phyloP scores from a whole-genome alignment of 2,888 invertebrate species.

The Ophion ellenae region DNA sequence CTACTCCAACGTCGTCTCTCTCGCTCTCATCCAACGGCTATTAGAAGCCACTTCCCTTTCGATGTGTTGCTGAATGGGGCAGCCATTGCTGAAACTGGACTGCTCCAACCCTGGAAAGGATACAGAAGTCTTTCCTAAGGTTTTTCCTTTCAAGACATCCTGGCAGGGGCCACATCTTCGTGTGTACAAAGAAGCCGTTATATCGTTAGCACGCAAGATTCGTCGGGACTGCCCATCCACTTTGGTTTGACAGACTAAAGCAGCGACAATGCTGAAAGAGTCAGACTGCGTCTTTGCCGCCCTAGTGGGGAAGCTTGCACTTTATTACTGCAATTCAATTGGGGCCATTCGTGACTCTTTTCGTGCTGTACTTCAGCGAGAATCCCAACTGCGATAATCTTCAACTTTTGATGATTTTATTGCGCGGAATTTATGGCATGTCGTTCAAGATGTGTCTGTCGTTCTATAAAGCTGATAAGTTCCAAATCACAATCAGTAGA shows the following conservation, averaged over 20 bases:
- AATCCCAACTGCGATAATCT: not conserved
- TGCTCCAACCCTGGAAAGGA: constrained; percentile 38
- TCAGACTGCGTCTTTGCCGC: not conserved
- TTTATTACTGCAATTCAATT: constrained; percentile 16
- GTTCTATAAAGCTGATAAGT: constrained; percentile 9
- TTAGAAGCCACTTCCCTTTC: constrained; percentile 45
- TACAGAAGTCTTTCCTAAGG: constrained; percentile 33
- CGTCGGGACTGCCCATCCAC: constrained; percentile 30
- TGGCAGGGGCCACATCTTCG: constrained; percentile 33
- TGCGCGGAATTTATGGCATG: not conserved
- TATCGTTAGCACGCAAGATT: constrained; percentile 66
- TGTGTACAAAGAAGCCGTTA: constrained; percentile 72
- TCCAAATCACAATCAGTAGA: not conserved
- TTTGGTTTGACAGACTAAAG: constrained; percentile 4
- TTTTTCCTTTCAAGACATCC: constrained; percentile 66
- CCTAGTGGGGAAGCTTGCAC: not conserved
- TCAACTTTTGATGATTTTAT: not conserved
- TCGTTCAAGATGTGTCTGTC: not conserved
- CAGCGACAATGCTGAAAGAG: not conserved
- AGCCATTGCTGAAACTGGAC: constrained; percentile 49
- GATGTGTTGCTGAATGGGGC: constrained; percentile 16
- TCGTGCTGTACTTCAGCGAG: not conserved
- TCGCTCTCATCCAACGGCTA: constrained; percentile 36
- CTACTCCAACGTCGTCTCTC: constrained; percentile 16
- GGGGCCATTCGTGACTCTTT: not conserved